A percentile compares a stretch with the other conserved stretches of the same genome.
Evolutionary conservation across 1,140 invertebrate species (phyloP).

Genomic region (Helicorthomorpha holstii): DNA sequence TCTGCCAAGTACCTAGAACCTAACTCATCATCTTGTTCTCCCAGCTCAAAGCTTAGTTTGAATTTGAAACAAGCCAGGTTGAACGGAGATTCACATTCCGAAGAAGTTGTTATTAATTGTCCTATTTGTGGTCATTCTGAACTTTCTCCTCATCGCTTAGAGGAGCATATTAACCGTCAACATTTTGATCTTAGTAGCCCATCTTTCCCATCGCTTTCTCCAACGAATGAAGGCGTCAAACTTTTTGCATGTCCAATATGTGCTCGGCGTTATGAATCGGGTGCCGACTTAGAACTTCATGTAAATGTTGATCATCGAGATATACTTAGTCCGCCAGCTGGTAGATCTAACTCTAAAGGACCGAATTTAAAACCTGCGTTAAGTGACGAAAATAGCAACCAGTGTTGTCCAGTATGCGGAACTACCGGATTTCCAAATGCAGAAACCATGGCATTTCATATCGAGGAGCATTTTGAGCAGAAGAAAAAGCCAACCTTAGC

Average conservation of each 20-base stretch:
- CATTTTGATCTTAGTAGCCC: constrained; percentile 71
- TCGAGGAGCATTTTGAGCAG: constrained; percentile 49
- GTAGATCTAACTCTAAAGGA: too few relatives aligned
- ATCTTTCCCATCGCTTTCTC: constrained; percentile 33
- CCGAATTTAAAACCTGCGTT: constrained; percentile 13
- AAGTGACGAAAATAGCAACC: constrained; percentile 18
- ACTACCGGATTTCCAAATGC: constrained; percentile 31
- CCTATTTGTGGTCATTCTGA: constrained; percentile 62
- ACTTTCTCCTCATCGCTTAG: constrained; percentile 48
- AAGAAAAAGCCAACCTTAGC: constrained; percentile 20
- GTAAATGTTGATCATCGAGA: constrained; percentile 67
- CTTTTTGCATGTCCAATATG: constrained; percentile 50
- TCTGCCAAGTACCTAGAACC: neutral
- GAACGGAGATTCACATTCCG: neutral
- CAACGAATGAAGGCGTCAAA: constrained; percentile 9
- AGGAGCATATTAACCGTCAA: constrained; percentile 64
- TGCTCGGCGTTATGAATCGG: constrained; percentile 47
- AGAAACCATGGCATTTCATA: constrained; percentile 41
- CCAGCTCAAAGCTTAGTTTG: constrained; percentile 39
- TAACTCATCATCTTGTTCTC: constrained; percentile 25
- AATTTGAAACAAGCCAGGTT: constrained; percentile 31
- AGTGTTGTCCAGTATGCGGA: constrained; percentile 35
- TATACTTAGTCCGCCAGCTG: constrained; percentile 37
- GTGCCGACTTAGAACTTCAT: constrained; percentile 61
- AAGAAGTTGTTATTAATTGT: constrained; percentile 33